Evolutionary conservation across 1,140 invertebrate genomes (phyloP).

Genomic region (Cydia amplana): DNA sequence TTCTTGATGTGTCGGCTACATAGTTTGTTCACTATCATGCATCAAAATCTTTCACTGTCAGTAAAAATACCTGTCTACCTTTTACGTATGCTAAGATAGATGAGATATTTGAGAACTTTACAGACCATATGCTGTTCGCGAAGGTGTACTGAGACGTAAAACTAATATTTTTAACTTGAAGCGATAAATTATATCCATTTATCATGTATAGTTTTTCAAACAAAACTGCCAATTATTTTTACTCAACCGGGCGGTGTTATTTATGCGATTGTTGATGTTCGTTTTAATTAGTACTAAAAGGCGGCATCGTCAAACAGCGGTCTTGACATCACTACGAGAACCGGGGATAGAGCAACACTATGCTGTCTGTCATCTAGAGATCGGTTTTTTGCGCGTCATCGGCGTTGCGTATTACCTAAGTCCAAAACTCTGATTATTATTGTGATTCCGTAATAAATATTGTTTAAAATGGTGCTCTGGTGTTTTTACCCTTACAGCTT

Average conservation of each 20-base stretch:
- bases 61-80: conserved; percentile 37
- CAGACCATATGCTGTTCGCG: conserved; percentile 9
- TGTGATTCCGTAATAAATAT: too few relatives aligned
- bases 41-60: conserved; percentile 44
- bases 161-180: conserved; percentile 9
- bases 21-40: conserved; percentile 36
- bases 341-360: too few relatives aligned
- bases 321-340: too few relatives aligned
- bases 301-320: too few relatives aligned
- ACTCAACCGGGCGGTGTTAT: background rate
- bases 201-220: background rate
- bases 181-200: conserved; percentile 6
- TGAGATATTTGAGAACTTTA: conserved; percentile 29
- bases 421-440: too few relatives aligned
- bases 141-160: background rate
- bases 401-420: too few relatives aligned
- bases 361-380: too few relatives aligned
- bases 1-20: conserved; percentile 44
- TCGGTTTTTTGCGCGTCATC: too few relatives aligned
- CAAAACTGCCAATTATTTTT: conserved; percentile 10
- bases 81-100: conserved; percentile 28
- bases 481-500: too few relatives aligned
- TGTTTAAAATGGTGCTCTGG: too few relatives aligned
- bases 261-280: background rate
- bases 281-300: background rate